These are phyloP conservation scores for Corvus moneduloides DNA, from an alignment of 2,113 vertebrate genomes.

Conservation along the genomic window DNA sequence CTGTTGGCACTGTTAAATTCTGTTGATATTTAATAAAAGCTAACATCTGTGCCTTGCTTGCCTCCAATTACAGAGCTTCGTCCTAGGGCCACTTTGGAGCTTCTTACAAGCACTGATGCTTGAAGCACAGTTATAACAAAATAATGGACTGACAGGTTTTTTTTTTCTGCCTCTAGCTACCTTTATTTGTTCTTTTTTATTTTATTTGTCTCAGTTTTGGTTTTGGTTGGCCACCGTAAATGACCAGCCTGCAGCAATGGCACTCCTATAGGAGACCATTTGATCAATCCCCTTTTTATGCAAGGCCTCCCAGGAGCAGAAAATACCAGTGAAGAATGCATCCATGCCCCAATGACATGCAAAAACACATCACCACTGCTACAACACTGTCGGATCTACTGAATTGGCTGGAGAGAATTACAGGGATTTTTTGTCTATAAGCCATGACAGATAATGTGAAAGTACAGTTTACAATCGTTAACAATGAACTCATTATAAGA, in stretches of 20 bases:
- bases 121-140: constrained; percentile 45
- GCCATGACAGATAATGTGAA: neutral
- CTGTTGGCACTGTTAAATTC: constrained; percentile 22
- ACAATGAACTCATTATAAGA: constrained; percentile 40
- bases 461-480: constrained; percentile 39
- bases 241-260: constrained; percentile 14
- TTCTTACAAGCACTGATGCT: constrained; percentile 30
- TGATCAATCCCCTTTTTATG: neutral
- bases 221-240: constrained; percentile 49
- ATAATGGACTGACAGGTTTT: constrained; percentile 34
- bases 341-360: neutral
- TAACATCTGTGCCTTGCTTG: constrained; percentile 57
- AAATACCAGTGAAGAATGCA: neutral
- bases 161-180: constrained; percentile 62
- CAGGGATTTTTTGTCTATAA: neutral
- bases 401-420: constrained; percentile 25
- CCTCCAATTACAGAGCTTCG: constrained; percentile 47
- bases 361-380: neutral
- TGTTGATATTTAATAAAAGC: constrained; percentile 70
- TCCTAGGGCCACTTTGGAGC: constrained; percentile 35
- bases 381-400: neutral
- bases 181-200: constrained; percentile 35
- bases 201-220: constrained; percentile 57
- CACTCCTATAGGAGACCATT: neutral
- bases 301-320: neutral